A percentile compares a stretch with the other conserved stretches of the same genome.
These are phyloP conservation scores for Microtus montanus DNA, from an alignment of 2,113 vertebrate species.

Conservation along the genomic window DNA sequence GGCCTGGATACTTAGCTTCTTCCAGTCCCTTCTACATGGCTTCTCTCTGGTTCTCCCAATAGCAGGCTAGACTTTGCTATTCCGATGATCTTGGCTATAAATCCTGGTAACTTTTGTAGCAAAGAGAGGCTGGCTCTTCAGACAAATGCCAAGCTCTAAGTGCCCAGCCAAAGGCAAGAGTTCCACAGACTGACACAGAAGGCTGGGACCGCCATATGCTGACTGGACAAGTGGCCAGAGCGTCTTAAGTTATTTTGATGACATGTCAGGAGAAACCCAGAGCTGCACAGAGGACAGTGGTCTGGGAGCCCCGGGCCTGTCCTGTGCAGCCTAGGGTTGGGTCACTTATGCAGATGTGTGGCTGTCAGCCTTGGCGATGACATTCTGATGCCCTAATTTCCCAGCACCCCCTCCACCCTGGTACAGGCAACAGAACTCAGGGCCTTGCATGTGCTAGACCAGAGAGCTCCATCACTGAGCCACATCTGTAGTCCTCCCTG, in stretches of 20 bases:
- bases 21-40: not conserved
- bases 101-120: not conserved
- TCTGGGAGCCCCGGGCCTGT: not conserved
- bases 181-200: not conserved
- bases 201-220: accelerated
- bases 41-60: not conserved
- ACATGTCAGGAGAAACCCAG: not conserved
- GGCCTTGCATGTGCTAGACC: not conserved
- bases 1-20: not conserved
- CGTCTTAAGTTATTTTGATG: not conserved
- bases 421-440: not conserved
- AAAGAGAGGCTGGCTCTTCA: too few species aligned
- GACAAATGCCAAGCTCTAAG: not conserved
- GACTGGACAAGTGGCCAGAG: not conserved
- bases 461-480: not conserved
- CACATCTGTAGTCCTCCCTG: not conserved
- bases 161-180: not conserved
- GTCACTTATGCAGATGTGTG: accelerated
- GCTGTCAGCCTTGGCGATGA: not conserved
- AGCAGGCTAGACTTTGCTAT: accelerated
- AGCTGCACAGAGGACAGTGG: too few species aligned
- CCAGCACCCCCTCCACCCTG: not conserved
- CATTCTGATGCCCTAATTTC: not conserved
- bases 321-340: not conserved
- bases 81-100: not conserved